Evolutionary conservation across 2,113 vertebrate genomes (phyloP).

Genomic region (Sciurus niger): DNA sequence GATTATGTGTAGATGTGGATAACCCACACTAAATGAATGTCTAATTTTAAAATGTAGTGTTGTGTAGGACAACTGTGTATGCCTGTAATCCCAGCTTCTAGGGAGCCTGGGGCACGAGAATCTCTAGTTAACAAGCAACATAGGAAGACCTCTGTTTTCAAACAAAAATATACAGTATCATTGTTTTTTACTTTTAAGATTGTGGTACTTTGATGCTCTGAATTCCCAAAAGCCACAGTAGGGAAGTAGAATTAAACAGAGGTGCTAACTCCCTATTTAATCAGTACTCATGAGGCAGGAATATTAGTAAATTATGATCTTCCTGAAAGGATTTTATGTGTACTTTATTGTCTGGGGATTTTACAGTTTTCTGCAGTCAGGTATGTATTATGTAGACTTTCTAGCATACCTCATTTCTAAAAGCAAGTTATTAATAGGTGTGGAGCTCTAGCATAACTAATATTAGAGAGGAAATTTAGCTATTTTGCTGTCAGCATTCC

Average conservation of each 20-base stretch:
- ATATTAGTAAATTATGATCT: neutral
- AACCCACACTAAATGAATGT: neutral
- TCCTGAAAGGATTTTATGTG: neutral
- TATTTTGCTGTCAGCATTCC: neutral
- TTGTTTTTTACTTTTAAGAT: neutral
- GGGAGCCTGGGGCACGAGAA: neutral
- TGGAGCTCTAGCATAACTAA: neutral
- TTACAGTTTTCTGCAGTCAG: neutral
- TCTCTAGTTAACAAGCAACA: neutral
- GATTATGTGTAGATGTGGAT: neutral
- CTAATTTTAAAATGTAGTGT: neutral
- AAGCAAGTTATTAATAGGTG: neutral
- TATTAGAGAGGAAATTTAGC: neutral
- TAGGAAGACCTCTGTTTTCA: neutral
- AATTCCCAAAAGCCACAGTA: neutral
- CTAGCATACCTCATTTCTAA: neutral
- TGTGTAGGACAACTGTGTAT: neutral
- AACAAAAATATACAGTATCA: neutral
- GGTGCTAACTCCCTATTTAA: neutral
- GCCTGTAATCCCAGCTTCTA: neutral
- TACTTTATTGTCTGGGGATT: neutral
- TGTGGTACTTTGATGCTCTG: too few relatives aligned
- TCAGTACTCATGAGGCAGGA: neutral
- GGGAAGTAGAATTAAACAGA: neutral
- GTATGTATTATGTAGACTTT: neutral